Conservation (phyloP, 2,888 invertebrate genomes). For the Spodoptera littoralis region DNA sequence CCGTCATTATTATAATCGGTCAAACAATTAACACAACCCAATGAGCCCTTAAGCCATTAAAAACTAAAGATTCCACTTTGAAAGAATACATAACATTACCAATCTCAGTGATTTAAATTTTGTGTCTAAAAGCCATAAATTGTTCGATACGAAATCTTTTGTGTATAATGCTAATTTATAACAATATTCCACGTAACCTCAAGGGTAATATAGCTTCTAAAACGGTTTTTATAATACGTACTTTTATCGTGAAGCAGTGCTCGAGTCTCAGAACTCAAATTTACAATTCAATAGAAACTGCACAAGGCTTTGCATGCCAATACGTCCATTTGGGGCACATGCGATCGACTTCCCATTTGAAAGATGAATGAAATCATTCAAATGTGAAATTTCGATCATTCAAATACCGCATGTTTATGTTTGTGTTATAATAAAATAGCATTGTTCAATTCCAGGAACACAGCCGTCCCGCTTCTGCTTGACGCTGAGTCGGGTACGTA, state of each 20-base stretch:
- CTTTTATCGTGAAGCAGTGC: conserved; percentile 75
- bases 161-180: conserved; percentile 41
- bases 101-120: conserved; percentile 23
- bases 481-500: neutral
- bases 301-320: conserved; percentile 87
- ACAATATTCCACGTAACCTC: conserved; percentile 32
- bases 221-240: conserved; percentile 65
- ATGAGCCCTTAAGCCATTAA: no score
- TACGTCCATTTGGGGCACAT: conserved; percentile 85
- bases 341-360: conserved; percentile 84
- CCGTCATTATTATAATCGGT: neutral
- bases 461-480: conserved; percentile 3
- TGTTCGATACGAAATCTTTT: conserved; percentile 40
- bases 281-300: conserved; percentile 87
- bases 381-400: conserved; percentile 74
- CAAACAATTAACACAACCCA: neutral
- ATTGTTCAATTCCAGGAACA: conserved; percentile 20
- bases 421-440: conserved; percentile 48
- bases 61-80: neutral
- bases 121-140: conserved; percentile 47
- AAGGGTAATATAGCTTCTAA: conserved; percentile 50
- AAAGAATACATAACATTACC: conserved; percentile 22
- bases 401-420: conserved; percentile 61
- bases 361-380: conserved; percentile 86
- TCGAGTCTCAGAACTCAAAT: conserved; percentile 82